phyloP scores from a whole-genome alignment of 2,113 vertebrate species.

The Colius striatus region DNA sequence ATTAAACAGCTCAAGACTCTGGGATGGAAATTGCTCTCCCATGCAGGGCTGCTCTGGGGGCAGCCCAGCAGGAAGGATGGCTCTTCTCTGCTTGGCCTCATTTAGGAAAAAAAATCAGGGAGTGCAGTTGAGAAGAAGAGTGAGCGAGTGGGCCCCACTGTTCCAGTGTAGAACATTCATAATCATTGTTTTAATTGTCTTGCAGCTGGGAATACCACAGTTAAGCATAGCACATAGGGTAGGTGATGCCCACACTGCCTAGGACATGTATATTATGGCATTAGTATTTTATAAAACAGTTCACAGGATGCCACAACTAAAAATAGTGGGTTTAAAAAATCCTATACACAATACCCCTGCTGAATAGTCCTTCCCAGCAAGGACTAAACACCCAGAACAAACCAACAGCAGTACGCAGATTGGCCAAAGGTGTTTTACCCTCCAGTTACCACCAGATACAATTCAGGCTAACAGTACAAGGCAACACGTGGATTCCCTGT shows the following conservation, averaged over 20 bases:
- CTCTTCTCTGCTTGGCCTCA: background rate
- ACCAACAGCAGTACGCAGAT: background rate
- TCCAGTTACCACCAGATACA: background rate
- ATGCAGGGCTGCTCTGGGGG: background rate
- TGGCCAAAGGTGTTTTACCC: background rate
- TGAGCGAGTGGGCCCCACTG: accelerated
- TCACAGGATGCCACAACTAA: background rate
- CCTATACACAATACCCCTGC: accelerated
- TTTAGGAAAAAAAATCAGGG: background rate
- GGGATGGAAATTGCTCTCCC: background rate
- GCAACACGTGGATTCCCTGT: background rate
- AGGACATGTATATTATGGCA: background rate
- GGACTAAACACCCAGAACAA: background rate
- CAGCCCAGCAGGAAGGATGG: background rate
- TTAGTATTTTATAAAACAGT: background rate
- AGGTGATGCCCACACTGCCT: background rate
- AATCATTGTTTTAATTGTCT: background rate
- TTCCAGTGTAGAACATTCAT: background rate
- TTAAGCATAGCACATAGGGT: background rate
- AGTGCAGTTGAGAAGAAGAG: background rate
- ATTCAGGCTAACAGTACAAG: background rate
- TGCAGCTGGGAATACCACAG: background rate
- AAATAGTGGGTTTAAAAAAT: background rate
- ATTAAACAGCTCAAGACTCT: background rate
- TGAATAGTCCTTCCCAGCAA: background rate